Conservation (phyloP, 2,888 invertebrate species). For the Rotaria macrura region DNA sequence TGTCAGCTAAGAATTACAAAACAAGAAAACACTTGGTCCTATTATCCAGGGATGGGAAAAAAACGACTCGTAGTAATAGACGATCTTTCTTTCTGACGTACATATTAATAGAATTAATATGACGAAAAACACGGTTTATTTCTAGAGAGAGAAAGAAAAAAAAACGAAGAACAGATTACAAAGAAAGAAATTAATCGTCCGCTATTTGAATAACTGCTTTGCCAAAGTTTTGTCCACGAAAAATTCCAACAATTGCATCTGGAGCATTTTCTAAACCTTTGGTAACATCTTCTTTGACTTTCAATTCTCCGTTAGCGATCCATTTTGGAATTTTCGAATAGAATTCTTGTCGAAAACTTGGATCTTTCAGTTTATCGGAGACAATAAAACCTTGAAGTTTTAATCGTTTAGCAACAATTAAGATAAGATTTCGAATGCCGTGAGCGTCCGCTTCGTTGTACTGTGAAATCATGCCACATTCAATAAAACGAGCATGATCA, state of each 20-base stretch:
- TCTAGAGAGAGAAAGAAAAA: no score
- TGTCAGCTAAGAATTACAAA: neutral
- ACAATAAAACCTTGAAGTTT: slow-evolving; percentile 20
- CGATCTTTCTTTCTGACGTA: neutral
- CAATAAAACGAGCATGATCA: slow-evolving; percentile 14
- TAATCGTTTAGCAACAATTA: neutral
- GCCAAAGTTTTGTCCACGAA: neutral
- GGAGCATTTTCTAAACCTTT: slow-evolving; percentile 6
- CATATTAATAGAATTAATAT: neutral
- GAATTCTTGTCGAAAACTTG: neutral
- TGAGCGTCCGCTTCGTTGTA: neutral
- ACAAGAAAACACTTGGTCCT: neutral
- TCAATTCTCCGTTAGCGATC: neutral
- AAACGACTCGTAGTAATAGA: neutral
- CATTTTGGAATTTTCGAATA: slow-evolving; percentile 13
- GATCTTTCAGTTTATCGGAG: neutral
- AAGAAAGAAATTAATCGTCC: neutral
- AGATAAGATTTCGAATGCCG: neutral
- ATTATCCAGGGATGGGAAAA: neutral
- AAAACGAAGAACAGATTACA: no score
- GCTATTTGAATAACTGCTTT: slow-evolving; percentile 10
- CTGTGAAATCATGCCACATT: slow-evolving; percentile 19
- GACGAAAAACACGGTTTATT: neutral
- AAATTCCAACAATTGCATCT: neutral
- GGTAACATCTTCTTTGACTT: neutral